Evolutionary conservation across 2,888 invertebrate genomes (phyloP).

Genomic region (Spodoptera picta): DNA sequence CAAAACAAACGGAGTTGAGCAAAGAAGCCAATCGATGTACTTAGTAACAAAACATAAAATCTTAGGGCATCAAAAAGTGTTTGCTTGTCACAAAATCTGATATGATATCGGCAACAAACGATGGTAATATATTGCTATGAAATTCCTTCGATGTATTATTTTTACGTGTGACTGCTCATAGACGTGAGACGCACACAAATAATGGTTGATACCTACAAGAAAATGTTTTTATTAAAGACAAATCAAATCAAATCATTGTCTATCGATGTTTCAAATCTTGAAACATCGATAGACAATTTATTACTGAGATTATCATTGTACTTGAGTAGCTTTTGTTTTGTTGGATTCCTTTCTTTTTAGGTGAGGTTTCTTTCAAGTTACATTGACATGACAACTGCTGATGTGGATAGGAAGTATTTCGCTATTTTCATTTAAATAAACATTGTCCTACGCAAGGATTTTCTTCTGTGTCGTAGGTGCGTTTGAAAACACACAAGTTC

Average conservation of each 20-base stretch:
- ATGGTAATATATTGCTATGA: slow-evolving; percentile 29
- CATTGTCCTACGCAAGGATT: too few relatives aligned
- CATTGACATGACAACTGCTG: too few relatives aligned
- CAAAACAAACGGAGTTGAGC: background rate
- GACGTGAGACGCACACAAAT: slow-evolving; percentile 38
- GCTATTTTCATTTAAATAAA: too few relatives aligned
- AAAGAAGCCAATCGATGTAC: slow-evolving; percentile 2
- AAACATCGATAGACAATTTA: slow-evolving; percentile 9
- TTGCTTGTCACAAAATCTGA: slow-evolving; percentile 45
- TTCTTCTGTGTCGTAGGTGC: too few relatives aligned
- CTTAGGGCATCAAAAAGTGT: slow-evolving; percentile 27
- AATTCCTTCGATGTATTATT: slow-evolving; percentile 46
- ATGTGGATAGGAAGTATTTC: too few relatives aligned
- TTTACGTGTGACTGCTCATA: slow-evolving; percentile 39
- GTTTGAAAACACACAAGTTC: too few relatives aligned
- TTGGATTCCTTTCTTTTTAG: background rate
- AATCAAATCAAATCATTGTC: too few relatives aligned
- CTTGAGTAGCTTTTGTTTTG: slow-evolving; percentile 14
- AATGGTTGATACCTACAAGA: background rate
- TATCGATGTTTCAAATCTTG: too few relatives aligned
- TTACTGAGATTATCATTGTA: slow-evolving; percentile 7
- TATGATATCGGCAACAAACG: slow-evolving; percentile 36
- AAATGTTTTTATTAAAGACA: slow-evolving; percentile 23
- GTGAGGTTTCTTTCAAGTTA: too few relatives aligned
- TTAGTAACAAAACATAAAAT: slow-evolving; percentile 16